These are phyloP conservation scores for Glyphotaelius pellucidus DNA, from an alignment of 2,888 invertebrate species.

Conservation along the genomic window DNA sequence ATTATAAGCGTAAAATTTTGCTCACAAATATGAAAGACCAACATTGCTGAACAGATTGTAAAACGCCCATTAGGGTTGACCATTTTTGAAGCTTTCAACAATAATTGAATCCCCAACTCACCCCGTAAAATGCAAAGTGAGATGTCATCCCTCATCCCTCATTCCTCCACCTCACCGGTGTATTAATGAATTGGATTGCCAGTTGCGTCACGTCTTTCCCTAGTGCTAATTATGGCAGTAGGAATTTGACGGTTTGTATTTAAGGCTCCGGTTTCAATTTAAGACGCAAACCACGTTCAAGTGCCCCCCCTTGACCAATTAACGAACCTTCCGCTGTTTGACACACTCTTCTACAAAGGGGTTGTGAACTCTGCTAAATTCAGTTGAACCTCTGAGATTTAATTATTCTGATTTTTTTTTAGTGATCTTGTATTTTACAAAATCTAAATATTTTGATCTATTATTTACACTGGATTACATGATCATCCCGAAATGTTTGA, in stretches of 20 bases:
- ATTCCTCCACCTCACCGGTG: neutral
- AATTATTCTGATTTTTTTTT: neutral
- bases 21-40: too few species aligned
- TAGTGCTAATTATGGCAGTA: conserved; percentile 30
- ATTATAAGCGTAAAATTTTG: too few species aligned
- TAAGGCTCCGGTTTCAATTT: conserved; percentile 41
- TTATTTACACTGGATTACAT: neutral
- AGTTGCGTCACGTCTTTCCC: conserved; percentile 28
- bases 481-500: too few species aligned
- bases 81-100: neutral
- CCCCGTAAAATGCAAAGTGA: neutral
- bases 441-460: neutral
- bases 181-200: conserved; percentile 29
- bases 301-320: conserved; percentile 16
- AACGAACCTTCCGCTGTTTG: conserved; percentile 15
- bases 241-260: conserved; percentile 41
- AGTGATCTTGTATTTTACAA: neutral
- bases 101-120: neutral
- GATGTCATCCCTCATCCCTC: conserved; percentile 1
- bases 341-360: conserved; percentile 32
- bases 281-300: conserved; percentile 39
- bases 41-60: too few species aligned
- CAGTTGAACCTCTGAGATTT: neutral
- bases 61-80: neutral
- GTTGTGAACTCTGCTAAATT: neutral